Evolutionary conservation across 2,113 vertebrate species (phyloP), one percentile per base, ranked within the genome.

Genomic region (Hystrix brachyura): DNA sequence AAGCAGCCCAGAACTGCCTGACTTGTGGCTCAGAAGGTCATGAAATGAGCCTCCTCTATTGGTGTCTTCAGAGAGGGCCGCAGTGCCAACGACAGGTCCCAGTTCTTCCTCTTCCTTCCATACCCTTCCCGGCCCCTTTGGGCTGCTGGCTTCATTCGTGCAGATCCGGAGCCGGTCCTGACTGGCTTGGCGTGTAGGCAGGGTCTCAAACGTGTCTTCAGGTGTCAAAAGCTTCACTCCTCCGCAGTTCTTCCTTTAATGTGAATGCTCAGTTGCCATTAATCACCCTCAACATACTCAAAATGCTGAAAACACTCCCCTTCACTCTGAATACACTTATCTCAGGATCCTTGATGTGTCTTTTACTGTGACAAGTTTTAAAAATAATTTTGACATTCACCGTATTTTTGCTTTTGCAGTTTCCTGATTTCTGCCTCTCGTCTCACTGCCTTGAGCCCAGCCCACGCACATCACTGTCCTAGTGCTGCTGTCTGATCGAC

Each of bases 191-290:
- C 25, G 25, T 4, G 19, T 2, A 32, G 23, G 12, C 17, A 5
- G 10, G 13, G 65, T 19, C 32, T 23, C n/a, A 55, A 34, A 27
- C 53, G 53, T 32, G 18, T 14, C 86, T 51, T 65, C 5, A 2
- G 25, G 18, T 21, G 1, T 48, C n/a, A 3, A 43, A 21, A 0
- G 0, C n/a, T 5, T 55, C 84, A 5, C 17, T 53, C 46, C n/a
- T 82, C 64, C 14, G 64, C 0, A 53, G 65, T 38, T 69, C 10
- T 32, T 46, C 4, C 57, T 71, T 27, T 48, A 48, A 8, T 0
- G 3, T 15, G 29, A 87, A 10, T 46, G 6, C 2, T 46, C 27
- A 78, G 38, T 60, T 53, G 46, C 43, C 72, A 27, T 76, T 29
- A 46, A 17, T 76, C 46, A 76, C 43, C 46, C 25, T 51, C 25